Base-by-base conservation (phyloP, 2,797 vertebrate species). In the Salarias fasciatus region DNA sequence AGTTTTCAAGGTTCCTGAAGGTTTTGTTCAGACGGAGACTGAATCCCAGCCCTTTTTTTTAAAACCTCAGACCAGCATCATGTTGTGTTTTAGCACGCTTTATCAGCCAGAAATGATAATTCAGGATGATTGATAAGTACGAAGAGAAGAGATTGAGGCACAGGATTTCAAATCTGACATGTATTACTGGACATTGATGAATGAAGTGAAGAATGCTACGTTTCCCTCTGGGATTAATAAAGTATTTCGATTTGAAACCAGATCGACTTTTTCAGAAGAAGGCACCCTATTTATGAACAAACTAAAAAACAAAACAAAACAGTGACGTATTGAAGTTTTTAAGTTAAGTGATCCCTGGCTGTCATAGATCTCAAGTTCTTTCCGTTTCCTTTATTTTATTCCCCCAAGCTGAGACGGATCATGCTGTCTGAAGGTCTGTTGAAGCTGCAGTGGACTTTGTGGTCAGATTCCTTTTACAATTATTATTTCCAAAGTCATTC, bases 261-360 rank as follows among this genome's bases (percentile, higher is more conserved):
- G 63, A 72, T 67, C 8, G 53, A 7, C 40, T 43, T 66, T 63
- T 78, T 42, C 63, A 33, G 31, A 33, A 69, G 53, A 82, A 82
- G 84, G 84, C 84, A 84, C 72, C 69, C 46, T 69, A 53, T 63
- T 58, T 38, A 60, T 63, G 14, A 40, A 56, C 45, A 67, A 29
- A 45, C 45, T 52, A n/a, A 46, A 50, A 41, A 56, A 50, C n/a
- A 56, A 35, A 51, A 24, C 5, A 40, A 8, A 33, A 33, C 31
- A 33, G 8, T 8, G 31, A 8, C 31, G 29, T 53, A 10, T 38
- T n/a, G 55, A 11, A 12, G 35, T 31, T 40, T 60, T 60, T 35
- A n/a, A n/a, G n/a, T n/a, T n/a, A n/a, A n/a, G n/a, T n/a, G n/a
- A n/a, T n/a, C n/a, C n/a, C n/a, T n/a, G n/a, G n/a, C n/a, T n/a